phyloP scores from a whole-genome alignment of 2,888 invertebrate species.

The Sminthurinus aureus region DNA sequence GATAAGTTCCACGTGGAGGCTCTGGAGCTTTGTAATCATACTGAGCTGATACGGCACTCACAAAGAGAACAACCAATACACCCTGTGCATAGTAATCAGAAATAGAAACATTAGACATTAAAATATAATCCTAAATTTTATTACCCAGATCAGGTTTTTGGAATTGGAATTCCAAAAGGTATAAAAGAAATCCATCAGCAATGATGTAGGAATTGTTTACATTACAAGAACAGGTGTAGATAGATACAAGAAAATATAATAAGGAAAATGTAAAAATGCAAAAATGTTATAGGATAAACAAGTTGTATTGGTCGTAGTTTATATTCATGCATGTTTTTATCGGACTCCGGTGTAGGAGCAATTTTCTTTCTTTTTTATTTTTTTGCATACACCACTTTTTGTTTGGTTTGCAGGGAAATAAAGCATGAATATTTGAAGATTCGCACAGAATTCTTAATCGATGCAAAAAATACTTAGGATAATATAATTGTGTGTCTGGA shows the following conservation, averaged over 20 bases:
- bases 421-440: background rate
- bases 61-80: conserved; percentile 48
- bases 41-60: conserved; percentile 48
- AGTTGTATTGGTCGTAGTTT: background rate
- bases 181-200: background rate
- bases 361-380: background rate
- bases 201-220: too few species aligned
- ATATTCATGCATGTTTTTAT: too few species aligned
- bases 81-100: conserved; percentile 30
- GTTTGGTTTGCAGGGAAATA: background rate
- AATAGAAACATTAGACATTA: background rate
- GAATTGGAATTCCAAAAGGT: background rate
- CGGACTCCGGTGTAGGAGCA: too few species aligned
- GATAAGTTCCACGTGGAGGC: conserved; percentile 14
- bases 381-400: background rate
- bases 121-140: background rate
- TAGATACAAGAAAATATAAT: background rate
- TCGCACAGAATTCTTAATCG: background rate
- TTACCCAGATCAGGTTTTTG: background rate
- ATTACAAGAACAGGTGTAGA: background rate
- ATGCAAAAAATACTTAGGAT: background rate
- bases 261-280: background rate
- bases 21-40: conserved; percentile 52
- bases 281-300: background rate
- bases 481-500: background rate